phyloP scores from a whole-genome alignment of 2,888 invertebrate species.

The Adelphocoris suturalis region DNA sequence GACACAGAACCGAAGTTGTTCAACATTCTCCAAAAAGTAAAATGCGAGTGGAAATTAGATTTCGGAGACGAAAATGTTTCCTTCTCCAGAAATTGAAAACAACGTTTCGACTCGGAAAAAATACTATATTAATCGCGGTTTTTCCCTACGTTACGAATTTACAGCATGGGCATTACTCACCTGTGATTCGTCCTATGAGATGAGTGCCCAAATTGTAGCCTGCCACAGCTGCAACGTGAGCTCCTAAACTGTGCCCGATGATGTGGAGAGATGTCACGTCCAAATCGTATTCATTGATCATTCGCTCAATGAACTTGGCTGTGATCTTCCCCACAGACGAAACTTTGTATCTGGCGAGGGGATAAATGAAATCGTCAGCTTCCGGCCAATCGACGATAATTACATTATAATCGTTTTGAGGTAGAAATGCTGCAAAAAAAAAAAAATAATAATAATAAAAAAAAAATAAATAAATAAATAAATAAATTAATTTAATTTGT shows the following conservation, averaged over 20 bases:
- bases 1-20: too few species aligned
- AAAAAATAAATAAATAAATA: background rate
- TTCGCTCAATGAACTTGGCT: conserved; percentile 52
- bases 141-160: too few species aligned
- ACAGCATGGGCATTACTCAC: background rate
- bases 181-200: conserved; percentile 66
- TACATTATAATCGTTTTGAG: conserved; percentile 64
- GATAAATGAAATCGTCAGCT: conserved; percentile 36
- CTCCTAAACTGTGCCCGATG: conserved; percentile 73
- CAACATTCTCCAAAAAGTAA: too few species aligned
- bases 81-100: too few species aligned
- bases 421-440: conserved; percentile 63
- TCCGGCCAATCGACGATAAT: conserved; percentile 71
- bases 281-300: conserved; percentile 50
- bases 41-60: too few species aligned
- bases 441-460: background rate
- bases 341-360: conserved; percentile 1
- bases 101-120: too few species aligned
- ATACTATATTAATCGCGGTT: too few species aligned
- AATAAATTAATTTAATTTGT: background rate
- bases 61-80: too few species aligned
- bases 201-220: conserved; percentile 13
- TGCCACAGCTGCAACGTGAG: conserved; percentile 72
- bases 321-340: conserved; percentile 36
- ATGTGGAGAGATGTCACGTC: conserved; percentile 51